Base-by-base conservation (phyloP, 2,113 vertebrate genomes). In the Periophthalmodon schlosseri region DNA sequence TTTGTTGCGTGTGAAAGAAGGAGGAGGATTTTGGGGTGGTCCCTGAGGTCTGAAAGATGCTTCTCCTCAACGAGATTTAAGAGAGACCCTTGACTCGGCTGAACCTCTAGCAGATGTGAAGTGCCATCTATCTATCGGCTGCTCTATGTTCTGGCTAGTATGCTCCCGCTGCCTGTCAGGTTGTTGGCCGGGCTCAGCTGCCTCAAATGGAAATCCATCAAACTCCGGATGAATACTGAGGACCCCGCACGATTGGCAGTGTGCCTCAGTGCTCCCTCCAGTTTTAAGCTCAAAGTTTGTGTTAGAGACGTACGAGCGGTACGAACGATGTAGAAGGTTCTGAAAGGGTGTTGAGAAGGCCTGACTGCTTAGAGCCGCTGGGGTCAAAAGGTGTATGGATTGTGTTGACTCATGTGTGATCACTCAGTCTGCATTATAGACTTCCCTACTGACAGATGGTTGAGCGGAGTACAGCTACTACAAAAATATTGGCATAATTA, bases 31-130 rank as follows among this genome's bases (percentile, higher is more conserved):
- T 39, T 34, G 77, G 83, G 89, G 78, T 82, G 83, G 86, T 84
- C 85, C 86, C 84, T 77, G 87, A 87, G 64, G 78, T 61, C 85
- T 91, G 78, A 91, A 89, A 90, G 87, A 88, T 90, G 90, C 83
- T 91, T 60, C 81, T 85, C 73, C 79, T 86, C 85, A 76, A 70
- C 73, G 50, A 89, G 91, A 91, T 91, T 93, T 91, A 93, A 79
- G 84, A 84, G 90, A 77, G 86, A 84, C 86, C 80, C 91, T 91
- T 92, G 89, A 89, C 89, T 88, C 72, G 9, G 79, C 60, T 85
- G 87, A 89, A 86, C 86, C 75, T 82, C 70, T 73, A 90, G 82
- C 91, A 90, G 90, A 91, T 91, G 90, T 87, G 85, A 88, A 88
- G 88, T 87, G 87, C 85, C 87, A 88, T 90, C 88, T 82, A 90